phyloP scores from a whole-genome alignment of 2,888 invertebrate genomes.

The Trissolcus brochymenae region DNA sequence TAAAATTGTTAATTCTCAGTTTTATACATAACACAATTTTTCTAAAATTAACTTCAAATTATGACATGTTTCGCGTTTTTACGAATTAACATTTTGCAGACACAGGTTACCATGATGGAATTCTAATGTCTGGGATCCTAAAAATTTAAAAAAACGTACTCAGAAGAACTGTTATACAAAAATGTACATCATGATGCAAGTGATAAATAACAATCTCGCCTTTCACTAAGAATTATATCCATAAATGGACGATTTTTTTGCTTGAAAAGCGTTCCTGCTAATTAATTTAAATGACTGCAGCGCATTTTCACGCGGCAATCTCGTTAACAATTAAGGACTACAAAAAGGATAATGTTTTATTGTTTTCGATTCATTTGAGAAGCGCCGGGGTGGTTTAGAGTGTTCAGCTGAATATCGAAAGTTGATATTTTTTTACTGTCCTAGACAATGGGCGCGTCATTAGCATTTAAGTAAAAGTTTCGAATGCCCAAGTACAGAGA shows the following conservation, averaged over 20 bases:
- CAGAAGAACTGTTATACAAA: too few species aligned
- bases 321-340: neutral
- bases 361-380: too few species aligned
- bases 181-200: neutral
- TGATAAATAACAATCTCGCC: constrained; percentile 57
- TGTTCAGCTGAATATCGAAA: constrained; percentile 5
- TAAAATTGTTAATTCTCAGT: too few species aligned
- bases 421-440: constrained; percentile 9
- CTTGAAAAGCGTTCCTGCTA: constrained; percentile 42
- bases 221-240: constrained; percentile 64
- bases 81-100: too few species aligned
- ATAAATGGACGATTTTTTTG: constrained; percentile 48
- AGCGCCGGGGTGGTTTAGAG: too few species aligned
- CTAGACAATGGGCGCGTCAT: neutral
- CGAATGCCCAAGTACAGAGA: neutral
- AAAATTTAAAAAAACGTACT: too few species aligned
- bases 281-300: constrained; percentile 14
- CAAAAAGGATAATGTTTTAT: neutral
- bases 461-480: constrained; percentile 4
- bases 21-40: too few species aligned
- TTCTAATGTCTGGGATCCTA: too few species aligned
- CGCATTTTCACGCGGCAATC: constrained; percentile 35
- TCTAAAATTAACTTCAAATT: too few species aligned
- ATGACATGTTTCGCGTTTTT: too few species aligned
- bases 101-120: too few species aligned